Evolutionary conservation across 37 sponge, comb jelly and placozoan genomes (phyloP), one percentile per base, ranked within the genome.

Genomic region (Geodia barretti): DNA sequence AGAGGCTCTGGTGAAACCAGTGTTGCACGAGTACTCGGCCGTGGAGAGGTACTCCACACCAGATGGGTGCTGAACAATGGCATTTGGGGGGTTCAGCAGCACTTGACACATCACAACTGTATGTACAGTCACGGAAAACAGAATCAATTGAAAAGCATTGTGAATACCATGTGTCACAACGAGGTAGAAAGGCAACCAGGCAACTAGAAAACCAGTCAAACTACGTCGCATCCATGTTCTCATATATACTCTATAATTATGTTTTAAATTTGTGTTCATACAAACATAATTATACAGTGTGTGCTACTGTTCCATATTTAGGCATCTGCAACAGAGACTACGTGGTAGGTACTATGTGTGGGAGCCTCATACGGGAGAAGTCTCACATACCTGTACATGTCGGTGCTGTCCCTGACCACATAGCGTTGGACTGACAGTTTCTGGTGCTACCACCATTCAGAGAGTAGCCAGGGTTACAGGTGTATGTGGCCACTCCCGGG

Each of bases 381-480:
- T n/a, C n/a, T n/a, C n/a, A n/a, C n/a, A n/a, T 47, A 47, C 54
- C 54, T 47, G 11, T 47, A 14, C 54, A 47, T 17, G 54, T 47
- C 11, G 54, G 54, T 47, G 54, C 54, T 17, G 54, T 47, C 54
- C 54, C 54, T 47, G 85, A 69, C 85, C 85, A 84, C 61, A 47
- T 29, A 40, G 58, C 69, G 39, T 41, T 20, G 23, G 11, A 35
- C 41, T 62, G 47, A 41, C 86, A 86, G 2, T 40, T 59, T 37
- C 79, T 78, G 28, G 78, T 86, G 47, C n/a, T 36, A 20, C 47
- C 65, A 54, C 79, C 79, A 47, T 43, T 69, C 54, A 47, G 54
- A 17, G 14, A 7, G 14, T 47, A 47, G 54, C 54, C 54, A 47
- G 54, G 7, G 54, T 17, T 47, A 47, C 54, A 47, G 11, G 54